Evolutionary conservation across 2,888 invertebrate genomes (phyloP).

Genomic region (Synanthedon tipuliformis): DNA sequence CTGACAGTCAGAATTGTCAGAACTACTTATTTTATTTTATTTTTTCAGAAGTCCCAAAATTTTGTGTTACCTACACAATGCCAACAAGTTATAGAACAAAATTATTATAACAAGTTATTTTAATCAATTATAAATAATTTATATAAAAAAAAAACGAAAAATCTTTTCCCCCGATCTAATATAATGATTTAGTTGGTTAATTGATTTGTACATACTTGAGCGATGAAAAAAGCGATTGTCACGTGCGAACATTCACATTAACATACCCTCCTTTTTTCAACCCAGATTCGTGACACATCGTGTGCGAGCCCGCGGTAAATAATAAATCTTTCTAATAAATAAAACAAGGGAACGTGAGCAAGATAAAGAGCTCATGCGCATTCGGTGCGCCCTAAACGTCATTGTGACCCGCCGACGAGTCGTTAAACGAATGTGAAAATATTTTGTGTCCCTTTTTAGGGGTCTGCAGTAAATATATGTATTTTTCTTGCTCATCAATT

Average conservation of each 20-base stretch:
- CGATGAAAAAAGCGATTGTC: slow-evolving; percentile 44
- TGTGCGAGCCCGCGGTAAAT: slow-evolving; percentile 66
- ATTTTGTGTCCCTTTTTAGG: slow-evolving; percentile 49
- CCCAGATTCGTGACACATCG: slow-evolving; percentile 65
- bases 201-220: slow-evolving; percentile 9
- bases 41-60: not conserved
- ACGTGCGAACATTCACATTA: slow-evolving; percentile 58
- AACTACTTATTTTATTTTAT: no score
- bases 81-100: no score
- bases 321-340: slow-evolving; percentile 71
- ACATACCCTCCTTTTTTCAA: slow-evolving; percentile 60
- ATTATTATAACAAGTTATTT: no score
- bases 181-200: not conserved
- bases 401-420: slow-evolving; percentile 54
- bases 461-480: slow-evolving; percentile 12
- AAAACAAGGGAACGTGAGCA: slow-evolving; percentile 67
- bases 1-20: no score
- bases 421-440: slow-evolving; percentile 66
- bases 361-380: slow-evolving; percentile 62
- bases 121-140: no score
- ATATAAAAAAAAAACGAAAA: no score
- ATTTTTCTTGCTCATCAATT: no score
- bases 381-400: slow-evolving; percentile 65
- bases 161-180: no score
- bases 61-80: not conserved